Base-by-base conservation (phyloP, 2,113 vertebrate genomes). In the Onychostoma macrolepis region DNA sequence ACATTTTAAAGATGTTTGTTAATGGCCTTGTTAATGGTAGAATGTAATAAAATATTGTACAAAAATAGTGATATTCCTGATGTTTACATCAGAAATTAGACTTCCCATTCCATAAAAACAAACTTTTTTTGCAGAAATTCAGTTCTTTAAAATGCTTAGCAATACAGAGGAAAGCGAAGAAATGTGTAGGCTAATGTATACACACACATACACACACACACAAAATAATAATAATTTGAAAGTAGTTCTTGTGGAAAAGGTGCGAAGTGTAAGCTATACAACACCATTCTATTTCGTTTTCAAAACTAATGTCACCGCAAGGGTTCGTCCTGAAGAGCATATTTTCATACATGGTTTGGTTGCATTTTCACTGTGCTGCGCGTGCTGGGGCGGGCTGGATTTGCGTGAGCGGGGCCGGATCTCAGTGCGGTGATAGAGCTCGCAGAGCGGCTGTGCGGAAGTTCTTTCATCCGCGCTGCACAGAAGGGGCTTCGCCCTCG, bases 371-470 rank as follows among this genome's bases (percentile, higher is more conserved):
- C 86, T 85, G 88, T 71, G 56, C 72, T 87, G 89, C 83, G 83
- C 58, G 89, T 84, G 87, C 82, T 28, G 67, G 89, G 82, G 85
- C 82, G 89, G 81, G 38, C 74, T 90, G 88, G 89, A 89, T 90
- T 89, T 91, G 92, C 91, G 92, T 91, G 92, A 90, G 89, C 81
- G 82, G 89, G 92, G 91, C 89, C 90, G 92, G 91, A 91, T 92
- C 91, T 89, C 87, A 89, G 88, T 93, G 92, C 91, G 92, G 91
- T 91, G 90, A 87, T 87, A 84, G 56, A 87, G 90, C 88, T 89
- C 89, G 71, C 87, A 89, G 33, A 85, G 91, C 92, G 91, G 91
- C 89, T 93, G 93, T 94, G 93, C 95, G 94, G 94, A 95, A 96
- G 94, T 95, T 75, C 88, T 93, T 91, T 92, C 89, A 92, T 94